Percentiles rank a stretch among this genome's conserved stretches.
phyloP scores from a whole-genome alignment of 1,140 invertebrate genomes.

The Capitella teleta region DNA sequence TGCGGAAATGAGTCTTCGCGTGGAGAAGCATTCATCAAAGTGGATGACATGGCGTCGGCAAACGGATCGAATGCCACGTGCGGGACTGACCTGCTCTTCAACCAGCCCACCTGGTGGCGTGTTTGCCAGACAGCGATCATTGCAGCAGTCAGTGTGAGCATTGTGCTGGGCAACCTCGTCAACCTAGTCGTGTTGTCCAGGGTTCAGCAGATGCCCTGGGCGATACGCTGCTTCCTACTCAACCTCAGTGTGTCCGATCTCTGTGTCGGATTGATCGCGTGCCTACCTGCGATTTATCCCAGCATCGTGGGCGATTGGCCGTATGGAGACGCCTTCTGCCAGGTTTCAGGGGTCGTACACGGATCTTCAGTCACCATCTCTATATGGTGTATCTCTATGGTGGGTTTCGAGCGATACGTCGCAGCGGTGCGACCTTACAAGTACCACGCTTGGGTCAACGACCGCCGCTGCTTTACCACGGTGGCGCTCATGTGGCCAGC shows the following conservation, averaged over 20 bases:
- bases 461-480: slow-evolving; percentile 1
- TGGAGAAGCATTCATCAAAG: too few species aligned
- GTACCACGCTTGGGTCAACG: slow-evolving; percentile 10
- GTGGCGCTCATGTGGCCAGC: slow-evolving; percentile 10
- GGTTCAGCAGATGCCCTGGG: slow-evolving; percentile 8
- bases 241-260: slow-evolving; percentile 16
- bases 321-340: slow-evolving; percentile 15
- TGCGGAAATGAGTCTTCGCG: too few species aligned
- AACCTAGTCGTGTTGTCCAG: slow-evolving; percentile 12
- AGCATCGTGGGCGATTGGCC: slow-evolving; percentile 13
- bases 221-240: slow-evolving; percentile 11
- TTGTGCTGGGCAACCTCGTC: slow-evolving; percentile 16
- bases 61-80: too few species aligned
- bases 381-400: slow-evolving; percentile 15
- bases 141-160: too few species aligned
- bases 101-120: too few species aligned
- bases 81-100: too few species aligned
- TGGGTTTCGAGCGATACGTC: slow-evolving; percentile 18
- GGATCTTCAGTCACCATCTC: slow-evolving; percentile 15
- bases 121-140: too few species aligned
- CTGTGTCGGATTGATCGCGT: slow-evolving; percentile 13
- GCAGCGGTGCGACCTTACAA: slow-evolving; percentile 14
- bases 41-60: too few species aligned
- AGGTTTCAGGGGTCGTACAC: slow-evolving; percentile 15
- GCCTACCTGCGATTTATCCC: slow-evolving; percentile 10